Evolutionary conservation across 2,888 invertebrate genomes (phyloP).

Genomic region (Hirtodrosophila confusa): DNA sequence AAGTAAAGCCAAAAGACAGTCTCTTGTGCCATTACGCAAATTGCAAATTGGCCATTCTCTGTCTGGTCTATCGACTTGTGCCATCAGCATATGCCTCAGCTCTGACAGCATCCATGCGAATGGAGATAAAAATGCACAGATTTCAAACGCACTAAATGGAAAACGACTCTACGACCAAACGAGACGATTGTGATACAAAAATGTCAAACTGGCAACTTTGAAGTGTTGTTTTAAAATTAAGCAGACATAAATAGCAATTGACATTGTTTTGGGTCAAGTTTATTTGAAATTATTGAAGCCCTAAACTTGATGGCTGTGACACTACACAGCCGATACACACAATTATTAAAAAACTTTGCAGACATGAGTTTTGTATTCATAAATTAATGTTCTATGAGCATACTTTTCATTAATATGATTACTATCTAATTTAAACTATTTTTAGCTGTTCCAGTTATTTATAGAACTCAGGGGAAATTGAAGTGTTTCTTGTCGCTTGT

Average conservation of each 20-base stretch:
- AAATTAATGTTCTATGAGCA: no score
- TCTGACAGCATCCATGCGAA: constrained; percentile 23
- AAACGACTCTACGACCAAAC: not conserved
- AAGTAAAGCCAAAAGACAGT: constrained; percentile 20
- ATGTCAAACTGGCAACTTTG: not conserved
- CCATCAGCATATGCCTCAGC: constrained; percentile 47
- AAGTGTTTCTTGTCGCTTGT: not conserved
- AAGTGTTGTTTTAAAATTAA: not conserved
- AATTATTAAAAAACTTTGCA: no score
- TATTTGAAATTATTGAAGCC: not conserved
- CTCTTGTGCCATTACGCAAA: constrained; percentile 63
- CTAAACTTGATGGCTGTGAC: no score
- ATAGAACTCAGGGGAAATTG: not conserved
- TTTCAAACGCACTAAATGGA: constrained; percentile 30
- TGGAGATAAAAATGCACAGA: constrained; percentile 51
- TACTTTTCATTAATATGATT: no score
- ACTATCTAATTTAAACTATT: constrained; percentile 1
- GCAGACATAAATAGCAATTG: not conserved
- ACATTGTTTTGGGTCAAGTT: not conserved
- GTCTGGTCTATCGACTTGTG: constrained; percentile 50
- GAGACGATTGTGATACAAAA: not conserved
- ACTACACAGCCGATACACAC: no score
- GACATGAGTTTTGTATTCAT: no score
- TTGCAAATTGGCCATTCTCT: constrained; percentile 67
- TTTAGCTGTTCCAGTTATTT: not conserved